These are phyloP conservation scores for Scylla paramamosain DNA, from an alignment of 1,140 invertebrate species.

Conservation along the genomic window DNA sequence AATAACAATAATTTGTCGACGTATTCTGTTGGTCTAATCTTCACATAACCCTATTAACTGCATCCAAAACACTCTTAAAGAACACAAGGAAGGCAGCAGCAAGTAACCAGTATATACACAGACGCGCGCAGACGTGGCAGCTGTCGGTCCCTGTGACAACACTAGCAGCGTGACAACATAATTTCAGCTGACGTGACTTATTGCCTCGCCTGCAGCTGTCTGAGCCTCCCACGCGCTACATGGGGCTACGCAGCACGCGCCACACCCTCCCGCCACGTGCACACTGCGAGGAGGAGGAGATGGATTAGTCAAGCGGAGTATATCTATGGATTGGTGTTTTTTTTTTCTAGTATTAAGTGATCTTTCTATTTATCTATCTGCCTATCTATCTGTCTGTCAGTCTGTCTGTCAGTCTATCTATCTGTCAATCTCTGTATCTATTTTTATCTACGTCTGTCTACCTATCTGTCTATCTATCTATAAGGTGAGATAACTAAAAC, in stretches of 20 bases:
- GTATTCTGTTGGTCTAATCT: background rate
- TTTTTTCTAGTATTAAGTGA: background rate
- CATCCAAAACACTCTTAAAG: background rate
- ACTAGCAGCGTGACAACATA: no score
- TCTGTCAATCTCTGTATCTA: background rate
- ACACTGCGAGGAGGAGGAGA: no score
- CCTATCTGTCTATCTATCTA: slow-evolving; percentile 16
- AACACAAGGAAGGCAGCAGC: background rate
- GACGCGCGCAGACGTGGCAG: background rate
- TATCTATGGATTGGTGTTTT: background rate
- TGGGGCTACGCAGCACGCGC: no score
- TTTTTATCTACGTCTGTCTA: background rate
- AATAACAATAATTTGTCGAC: background rate
- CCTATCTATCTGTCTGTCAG: background rate
- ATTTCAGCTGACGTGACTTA: no score
- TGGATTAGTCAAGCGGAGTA: background rate
- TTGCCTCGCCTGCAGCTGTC: no score
- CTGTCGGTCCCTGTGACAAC: no score
- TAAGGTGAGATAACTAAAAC: background rate
- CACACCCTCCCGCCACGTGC: no score
- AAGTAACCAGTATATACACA: background rate
- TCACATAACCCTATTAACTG: background rate
- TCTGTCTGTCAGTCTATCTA: background rate
- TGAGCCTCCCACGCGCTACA: no score
- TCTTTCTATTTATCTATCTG: slow-evolving; percentile 31